These are phyloP conservation scores for Microtus oregoni DNA, from an alignment of 2,113 vertebrate species.

Conservation along the genomic window DNA sequence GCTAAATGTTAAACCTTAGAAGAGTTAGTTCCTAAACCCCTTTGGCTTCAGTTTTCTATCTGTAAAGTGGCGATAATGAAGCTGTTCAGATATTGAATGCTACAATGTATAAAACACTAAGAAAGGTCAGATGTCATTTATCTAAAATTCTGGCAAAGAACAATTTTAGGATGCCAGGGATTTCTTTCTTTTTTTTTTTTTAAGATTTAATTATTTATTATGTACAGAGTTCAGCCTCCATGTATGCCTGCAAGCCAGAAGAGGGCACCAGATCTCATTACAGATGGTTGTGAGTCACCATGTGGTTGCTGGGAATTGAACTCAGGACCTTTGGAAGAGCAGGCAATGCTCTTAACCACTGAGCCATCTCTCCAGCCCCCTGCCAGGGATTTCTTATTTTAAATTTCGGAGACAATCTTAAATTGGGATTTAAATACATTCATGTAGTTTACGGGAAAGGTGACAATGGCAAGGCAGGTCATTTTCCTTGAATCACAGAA, in stretches of 20 bases:
- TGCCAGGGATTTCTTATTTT: neutral
- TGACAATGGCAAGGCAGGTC: neutral
- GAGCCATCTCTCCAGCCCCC: too few relatives aligned
- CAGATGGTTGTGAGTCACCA: too few relatives aligned
- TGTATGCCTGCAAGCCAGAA: too few relatives aligned
- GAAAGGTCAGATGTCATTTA: slow-evolving; percentile 1
- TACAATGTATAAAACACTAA: neutral
- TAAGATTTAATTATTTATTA: too few relatives aligned
- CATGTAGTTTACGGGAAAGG: neutral
- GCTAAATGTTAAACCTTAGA: neutral
- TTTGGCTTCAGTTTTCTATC: slow-evolving; percentile 27
- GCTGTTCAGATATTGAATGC: slow-evolving; percentile 1
- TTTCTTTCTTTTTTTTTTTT: too few relatives aligned
- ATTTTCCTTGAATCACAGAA: neutral
- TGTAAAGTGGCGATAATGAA: slow-evolving; percentile 17
- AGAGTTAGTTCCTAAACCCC: slow-evolving; percentile 1
- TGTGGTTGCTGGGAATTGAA: too few relatives aligned
- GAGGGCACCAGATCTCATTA: too few relatives aligned
- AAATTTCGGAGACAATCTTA: slow-evolving; percentile 1
- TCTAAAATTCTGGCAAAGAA: neutral
- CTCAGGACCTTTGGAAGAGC: too few relatives aligned
- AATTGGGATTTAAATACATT: neutral
- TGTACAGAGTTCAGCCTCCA: too few relatives aligned
- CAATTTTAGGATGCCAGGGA: neutral
- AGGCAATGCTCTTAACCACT: too few relatives aligned